Evolutionary conservation across 2,797 vertebrate species (phyloP), one percentile per base, ranked within the genome.

Genomic region (Saxicola maurus): DNA sequence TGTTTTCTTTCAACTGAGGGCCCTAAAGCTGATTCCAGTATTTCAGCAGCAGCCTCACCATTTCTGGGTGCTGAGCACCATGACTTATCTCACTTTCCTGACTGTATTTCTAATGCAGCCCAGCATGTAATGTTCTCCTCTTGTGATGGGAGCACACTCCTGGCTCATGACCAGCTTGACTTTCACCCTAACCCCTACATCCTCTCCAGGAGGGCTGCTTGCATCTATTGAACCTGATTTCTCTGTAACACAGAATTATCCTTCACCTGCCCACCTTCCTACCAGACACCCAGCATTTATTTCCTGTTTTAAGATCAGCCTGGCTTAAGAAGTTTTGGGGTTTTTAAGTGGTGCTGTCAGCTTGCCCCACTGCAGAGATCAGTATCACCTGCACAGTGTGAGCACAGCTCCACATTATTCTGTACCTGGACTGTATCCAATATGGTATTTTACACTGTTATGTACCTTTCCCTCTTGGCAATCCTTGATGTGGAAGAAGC

Each of bases 381-480:
- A 51, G 40, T 3, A 21, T 13, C 17, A 51, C n/a, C 64, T 59
- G 40, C 1, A 4, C 24, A 17, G 46, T 10, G 30, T 75, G 31
- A 11, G 6, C 42, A 16, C 51, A 59, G 48, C 30, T 64, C 46
- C 38, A 37, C 7, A 1, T 0, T 13, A 21, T 31, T n/a, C 56
- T 2, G 0, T 3, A 7, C 8, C 73, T 27, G n/a, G 52, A 27
- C 38, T 79, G 31, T 57, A 43, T 30, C 15, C 43, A 75, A 0
- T 2, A 2, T 0, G 3, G 18, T 31, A n/a, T 4, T 62, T 77
- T 48, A 55, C n/a, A 11, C 7, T 43, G 7, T 6, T 25, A 2
- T 1, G 24, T 46, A 46, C 45, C 15, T 67, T 42, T 43, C 28
- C 31, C 30, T 66, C 37, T n/a, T 23, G 45, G 10, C 14, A 55